Base-by-base conservation (phyloP, 2,888 invertebrate genomes). In the Stenolophus ochropezus region DNA sequence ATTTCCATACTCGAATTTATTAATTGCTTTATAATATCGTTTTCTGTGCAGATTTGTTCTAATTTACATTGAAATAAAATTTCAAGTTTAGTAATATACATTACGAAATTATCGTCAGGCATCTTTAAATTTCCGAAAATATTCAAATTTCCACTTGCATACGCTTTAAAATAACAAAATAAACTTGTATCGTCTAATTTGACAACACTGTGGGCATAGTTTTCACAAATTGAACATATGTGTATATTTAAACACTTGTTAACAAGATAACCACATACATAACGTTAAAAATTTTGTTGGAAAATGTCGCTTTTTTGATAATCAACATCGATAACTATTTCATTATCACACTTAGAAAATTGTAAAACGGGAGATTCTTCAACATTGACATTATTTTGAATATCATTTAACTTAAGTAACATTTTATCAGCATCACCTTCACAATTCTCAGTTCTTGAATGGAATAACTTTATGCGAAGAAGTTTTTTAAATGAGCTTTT, bases 391-490 rank as follows among this genome's bases (percentile, higher is more conserved):
- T 14, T 11, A 33, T 27, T 27, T 4, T 47, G 23, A 33, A 69
- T 33, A 23, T 78, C 61, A 21, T 25, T 49, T 16, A 61, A 51
- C 25, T 21, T 76, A 58, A 61, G 23, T 25, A 65, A 23, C 42
- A 82, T 82, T 58, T 71, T 73, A 25, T 56, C 79, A 33, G 53
- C 6, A 73, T 83, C 83, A 14, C 49, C 81, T 49, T 82, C 76
- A 51, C 82, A 83, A 56, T 82, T 81, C 71, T 82, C 78, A 2
- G 71, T 77, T 0, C 78, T 77, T 16, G 81, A 82, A 83, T 79
- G 61, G 76, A 82, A 33, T 25, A 81, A 27, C 49, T 81, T 73
- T 8, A 47, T 6, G 21, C 53, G 74, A 33, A 53, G 25, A 53
- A 3, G 65, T 33, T 83, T 79, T 71, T 27, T 53, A 6, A 69